Evolutionary conservation across 2,113 vertebrate genomes (phyloP).

Genomic region (Podarcis muralis): DNA sequence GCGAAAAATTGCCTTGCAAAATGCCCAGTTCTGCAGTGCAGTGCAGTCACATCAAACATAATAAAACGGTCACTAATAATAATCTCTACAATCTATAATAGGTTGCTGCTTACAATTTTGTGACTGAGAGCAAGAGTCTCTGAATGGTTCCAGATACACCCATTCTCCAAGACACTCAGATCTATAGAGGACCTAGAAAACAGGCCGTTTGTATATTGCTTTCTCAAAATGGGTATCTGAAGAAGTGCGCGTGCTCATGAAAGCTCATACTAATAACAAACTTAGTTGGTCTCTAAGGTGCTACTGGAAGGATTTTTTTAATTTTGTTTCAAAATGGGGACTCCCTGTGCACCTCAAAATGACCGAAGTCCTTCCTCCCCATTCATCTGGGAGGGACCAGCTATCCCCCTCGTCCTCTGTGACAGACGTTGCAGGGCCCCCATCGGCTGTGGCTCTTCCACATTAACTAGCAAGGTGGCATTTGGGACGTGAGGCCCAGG

Average conservation of each 20-base stretch:
- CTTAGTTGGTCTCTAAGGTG: too few species aligned
- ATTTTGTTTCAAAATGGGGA: too few species aligned
- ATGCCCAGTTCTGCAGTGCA: background rate
- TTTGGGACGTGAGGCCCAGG: background rate
- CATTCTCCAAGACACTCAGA: background rate
- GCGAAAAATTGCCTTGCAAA: background rate
- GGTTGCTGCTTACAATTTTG: background rate
- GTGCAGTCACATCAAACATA: background rate
- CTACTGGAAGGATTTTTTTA: too few species aligned
- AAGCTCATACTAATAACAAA: too few species aligned
- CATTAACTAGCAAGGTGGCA: background rate
- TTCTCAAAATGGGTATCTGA: fast-evolving
- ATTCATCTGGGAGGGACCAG: background rate
- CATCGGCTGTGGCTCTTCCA: background rate
- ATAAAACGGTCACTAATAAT: background rate
- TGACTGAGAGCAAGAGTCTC: background rate
- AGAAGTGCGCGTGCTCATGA: too few species aligned
- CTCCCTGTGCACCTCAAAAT: too few species aligned
- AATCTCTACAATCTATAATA: background rate
- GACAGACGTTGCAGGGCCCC: background rate
- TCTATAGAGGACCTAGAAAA: background rate
- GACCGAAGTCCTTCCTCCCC: background rate
- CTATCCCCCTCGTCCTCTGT: too few species aligned
- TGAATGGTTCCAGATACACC: background rate
- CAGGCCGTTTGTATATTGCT: background rate